Evolutionary conservation across 64 coral and sea anemone species (phyloP), one percentile per base, ranked within the genome.

Genomic region (Montipora sp.): DNA sequence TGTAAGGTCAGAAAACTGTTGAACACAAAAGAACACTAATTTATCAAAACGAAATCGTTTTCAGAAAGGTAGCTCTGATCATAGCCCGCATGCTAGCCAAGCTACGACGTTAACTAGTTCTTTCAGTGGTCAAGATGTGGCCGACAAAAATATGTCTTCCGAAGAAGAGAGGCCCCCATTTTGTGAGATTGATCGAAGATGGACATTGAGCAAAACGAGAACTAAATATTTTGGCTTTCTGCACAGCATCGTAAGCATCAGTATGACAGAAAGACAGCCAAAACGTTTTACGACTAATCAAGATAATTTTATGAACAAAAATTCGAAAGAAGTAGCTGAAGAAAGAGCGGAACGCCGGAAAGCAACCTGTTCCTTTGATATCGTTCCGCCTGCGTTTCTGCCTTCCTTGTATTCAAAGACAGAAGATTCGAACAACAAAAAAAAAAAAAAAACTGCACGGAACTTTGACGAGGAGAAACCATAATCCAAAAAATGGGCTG

Each of bases 341-440:
- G 60, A 5, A 58, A 27, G 67, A 43, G 18, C 6, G 14, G 18
- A 67, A 83, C 36, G 1, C 36, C 3, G 13, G 55, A 47, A 67
- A n/a, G 59, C 48, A 66, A 83, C 5, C 3, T 3, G 3, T 45
- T 83, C 67, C 22, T 67, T 5, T 8, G 36, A 83, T 8, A 11
- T 83, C 60, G 59, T 83, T 67, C 80, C 80, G 5, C 43, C 80
- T 15, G 59, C 47, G 43, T 9, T 61, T 36, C 49, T 83, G 60
- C 80, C 80, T 1, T 58, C 80, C 19, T 83, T 83, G 14, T 44
- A 83, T 46, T 69, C 59, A 8, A 58, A 47, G 16, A 83, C 65
- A 46, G 22, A 83, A 16, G 27, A 48, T 9, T 15, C 12, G 21
- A 49, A 6, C 4, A 4, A 47, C 24, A 67, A 68, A 67, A 45